Base-by-base conservation (phyloP, 2,797 vertebrate genomes). In the Pangasius djambal region DNA sequence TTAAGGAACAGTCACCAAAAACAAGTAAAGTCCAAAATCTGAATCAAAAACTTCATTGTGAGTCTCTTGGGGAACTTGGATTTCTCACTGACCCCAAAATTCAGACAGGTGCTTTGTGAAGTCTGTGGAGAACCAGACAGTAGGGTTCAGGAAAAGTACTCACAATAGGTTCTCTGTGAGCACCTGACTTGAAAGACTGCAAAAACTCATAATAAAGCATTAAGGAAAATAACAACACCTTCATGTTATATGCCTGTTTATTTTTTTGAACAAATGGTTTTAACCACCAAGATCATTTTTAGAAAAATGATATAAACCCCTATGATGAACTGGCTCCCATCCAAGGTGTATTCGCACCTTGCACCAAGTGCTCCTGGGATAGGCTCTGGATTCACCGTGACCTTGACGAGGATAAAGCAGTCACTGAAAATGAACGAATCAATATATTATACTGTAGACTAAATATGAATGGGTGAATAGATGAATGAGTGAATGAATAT, bases 1-100 rank as follows among this genome's bases (percentile, higher is more conserved):
- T 85, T 59, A 16, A 15, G n/a, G 40, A 75, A 69, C 31, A 57
- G 20, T 61, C 81, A 50, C 52, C 69, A 86, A 59, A 48, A 83
- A 44, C 13, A 48, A 31, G 1, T 57, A 25, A 52, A 59, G 31
- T 37, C 10, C 37, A 61, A 9, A 69, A 79, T 37, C 1, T 4
- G 25, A 55, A 69, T 40, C 25, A 2, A 18, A 75, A 87, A 40
- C 37, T 44, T 44, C 16, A 22, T 20, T 48, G 63, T 57, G 10
- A 63, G 13, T 48, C 12, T 69, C 34, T 81, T 31, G 85, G 83
- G 50, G 59, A 59, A 77, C 22, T 72, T 59, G 59, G 48, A 65
- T 15, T 72, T 59, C 37, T 65, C 8, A 16, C 28, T 31, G 25
- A 67, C 15, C 28, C 63, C 31, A 10, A 9, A 16, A 52, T 69